A percentile compares a stretch with the other conserved stretches of the same genome.
Conservation (phyloP, 2,888 invertebrate genomes). For the Leucania comma region DNA sequence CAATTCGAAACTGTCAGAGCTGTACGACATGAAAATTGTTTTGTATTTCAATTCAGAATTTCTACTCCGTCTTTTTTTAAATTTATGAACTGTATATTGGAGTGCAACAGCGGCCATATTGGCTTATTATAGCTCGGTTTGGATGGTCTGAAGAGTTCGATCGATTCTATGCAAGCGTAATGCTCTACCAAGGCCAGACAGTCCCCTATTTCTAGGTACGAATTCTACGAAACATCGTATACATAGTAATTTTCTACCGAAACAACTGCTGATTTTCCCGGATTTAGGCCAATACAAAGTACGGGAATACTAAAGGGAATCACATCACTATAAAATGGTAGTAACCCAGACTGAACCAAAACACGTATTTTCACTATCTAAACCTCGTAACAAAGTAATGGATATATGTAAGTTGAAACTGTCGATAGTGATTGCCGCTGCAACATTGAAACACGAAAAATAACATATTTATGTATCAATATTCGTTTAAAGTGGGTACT, state of each 20-base stretch:
- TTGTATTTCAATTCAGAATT: slow-evolving; percentile 36
- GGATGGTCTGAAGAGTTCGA: background rate
- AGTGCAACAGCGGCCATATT: background rate
- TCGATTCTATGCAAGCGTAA: slow-evolving; percentile 30
- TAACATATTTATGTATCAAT: too few species aligned
- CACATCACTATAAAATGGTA: background rate
- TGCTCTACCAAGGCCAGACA: slow-evolving; percentile 9
- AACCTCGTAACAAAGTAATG: background rate
- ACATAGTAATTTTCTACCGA: slow-evolving; percentile 9
- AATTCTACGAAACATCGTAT: slow-evolving; percentile 5
- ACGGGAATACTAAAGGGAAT: background rate
- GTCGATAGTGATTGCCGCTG: background rate
- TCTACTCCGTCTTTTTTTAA: background rate
- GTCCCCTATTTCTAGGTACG: background rate
- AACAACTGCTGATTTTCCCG: background rate
- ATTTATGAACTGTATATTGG: background rate
- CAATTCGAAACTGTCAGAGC: slow-evolving; percentile 48
- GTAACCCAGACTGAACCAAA: background rate
- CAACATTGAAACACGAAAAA: too few species aligned
- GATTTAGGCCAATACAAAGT: background rate
- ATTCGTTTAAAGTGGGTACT: too few species aligned
- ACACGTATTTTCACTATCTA: background rate
- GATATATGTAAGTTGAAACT: background rate
- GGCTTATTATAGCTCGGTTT: too few species aligned
- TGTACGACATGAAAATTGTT: slow-evolving; percentile 28